Conservation (phyloP, 2,113 vertebrate species). For the Centropus unirufus region DNA sequence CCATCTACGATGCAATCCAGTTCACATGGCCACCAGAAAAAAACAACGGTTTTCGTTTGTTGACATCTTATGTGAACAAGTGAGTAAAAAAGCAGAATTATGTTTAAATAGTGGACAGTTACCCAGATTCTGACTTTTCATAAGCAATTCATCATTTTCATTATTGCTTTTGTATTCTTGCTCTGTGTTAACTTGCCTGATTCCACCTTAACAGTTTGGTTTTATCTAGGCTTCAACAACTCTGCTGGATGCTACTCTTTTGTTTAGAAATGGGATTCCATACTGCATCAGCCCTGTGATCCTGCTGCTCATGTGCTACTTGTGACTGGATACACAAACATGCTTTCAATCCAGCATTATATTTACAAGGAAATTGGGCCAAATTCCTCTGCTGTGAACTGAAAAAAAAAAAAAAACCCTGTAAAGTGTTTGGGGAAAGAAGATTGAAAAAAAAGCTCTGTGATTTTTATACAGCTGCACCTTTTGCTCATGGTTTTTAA, state of each 20-base stretch:
- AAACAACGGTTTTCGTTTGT: not conserved
- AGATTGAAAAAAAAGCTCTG: not conserved
- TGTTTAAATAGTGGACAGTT: not conserved
- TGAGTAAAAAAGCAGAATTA: not conserved
- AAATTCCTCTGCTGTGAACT: conserved; percentile 51
- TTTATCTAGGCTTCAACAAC: conserved; percentile 25
- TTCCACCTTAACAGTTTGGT: conserved; percentile 52
- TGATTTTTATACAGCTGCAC: not conserved
- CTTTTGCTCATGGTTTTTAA: not conserved
- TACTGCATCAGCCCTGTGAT: conserved; percentile 27
- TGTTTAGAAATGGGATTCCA: conserved; percentile 65
- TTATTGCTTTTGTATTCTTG: not conserved
- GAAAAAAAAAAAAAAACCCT: not conserved
- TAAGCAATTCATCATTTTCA: not conserved
- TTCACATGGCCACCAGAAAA: not conserved
- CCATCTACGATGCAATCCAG: not conserved
- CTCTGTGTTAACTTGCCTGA: not conserved
- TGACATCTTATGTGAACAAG: not conserved
- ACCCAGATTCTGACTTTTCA: not conserved
- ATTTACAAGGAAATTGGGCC: conserved; percentile 41
- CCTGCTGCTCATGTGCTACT: conserved; percentile 48
- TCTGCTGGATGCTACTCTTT: conserved; percentile 46
- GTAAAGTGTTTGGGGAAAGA: not conserved
- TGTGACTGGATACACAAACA: conserved; percentile 26
- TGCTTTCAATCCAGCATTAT: conserved; percentile 21